phyloP scores from a whole-genome alignment of 2,888 invertebrate genomes.

The Kuschelorhynchus macadamiae region DNA sequence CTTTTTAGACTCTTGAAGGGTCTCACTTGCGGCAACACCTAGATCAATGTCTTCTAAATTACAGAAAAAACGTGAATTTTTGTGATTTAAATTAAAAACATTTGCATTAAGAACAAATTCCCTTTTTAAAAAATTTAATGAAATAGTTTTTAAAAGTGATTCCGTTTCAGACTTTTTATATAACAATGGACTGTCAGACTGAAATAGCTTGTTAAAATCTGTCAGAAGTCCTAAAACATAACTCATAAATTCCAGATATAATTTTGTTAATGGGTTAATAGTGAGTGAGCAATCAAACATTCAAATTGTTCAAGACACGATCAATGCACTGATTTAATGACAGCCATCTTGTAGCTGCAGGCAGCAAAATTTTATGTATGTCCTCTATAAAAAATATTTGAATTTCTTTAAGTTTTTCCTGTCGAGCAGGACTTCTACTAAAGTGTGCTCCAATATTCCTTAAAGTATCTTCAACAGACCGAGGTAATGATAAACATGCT shows the following conservation, averaged over 20 bases:
- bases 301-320: not conserved
- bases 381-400: constrained; percentile 8
- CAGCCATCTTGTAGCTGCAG: constrained; percentile 5
- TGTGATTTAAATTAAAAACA: constrained; percentile 1
- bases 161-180: constrained; percentile 1
- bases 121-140: not conserved
- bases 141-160: constrained; percentile 1
- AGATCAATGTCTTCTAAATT: not conserved
- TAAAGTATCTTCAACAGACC: constrained; percentile 1
- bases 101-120: not conserved
- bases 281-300: not conserved
- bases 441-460: constrained; percentile 9
- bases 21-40: not conserved
- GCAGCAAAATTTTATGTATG: constrained; percentile 5
- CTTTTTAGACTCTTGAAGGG: not conserved
- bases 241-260: constrained; percentile 12
- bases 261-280: not conserved
- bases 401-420: not conserved
- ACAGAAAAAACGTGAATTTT: not conserved
- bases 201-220: not conserved
- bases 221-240: not conserved
- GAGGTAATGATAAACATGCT: constrained; percentile 1
- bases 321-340: constrained; percentile 2
- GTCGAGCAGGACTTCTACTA: constrained; percentile 4
- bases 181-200: not conserved